Evolutionary conservation across 1,140 invertebrate genomes (phyloP).

Genomic region (Nylanderia fulva): DNA sequence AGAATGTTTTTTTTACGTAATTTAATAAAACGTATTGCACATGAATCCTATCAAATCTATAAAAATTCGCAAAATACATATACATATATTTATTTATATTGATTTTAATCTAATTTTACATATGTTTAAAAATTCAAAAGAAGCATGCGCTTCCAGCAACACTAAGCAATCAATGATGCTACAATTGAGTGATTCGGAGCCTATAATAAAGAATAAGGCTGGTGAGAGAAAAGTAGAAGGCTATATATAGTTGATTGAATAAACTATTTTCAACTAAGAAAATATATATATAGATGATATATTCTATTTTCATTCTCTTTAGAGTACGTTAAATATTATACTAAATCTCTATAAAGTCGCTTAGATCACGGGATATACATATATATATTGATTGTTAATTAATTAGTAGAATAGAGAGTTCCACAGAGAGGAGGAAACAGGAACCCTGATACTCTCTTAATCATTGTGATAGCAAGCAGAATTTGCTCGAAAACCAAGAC

Average conservation of each 20-base stretch:
- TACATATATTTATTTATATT: not conserved
- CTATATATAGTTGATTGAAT: slow-evolving; percentile 49
- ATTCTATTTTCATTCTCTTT: slow-evolving; percentile 76
- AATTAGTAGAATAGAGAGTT: slow-evolving; percentile 53
- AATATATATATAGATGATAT: slow-evolving; percentile 57
- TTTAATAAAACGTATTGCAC: not conserved
- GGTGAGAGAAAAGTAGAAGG: slow-evolving; percentile 51
- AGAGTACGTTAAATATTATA: slow-evolving; percentile 81
- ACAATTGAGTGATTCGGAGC: slow-evolving; percentile 25
- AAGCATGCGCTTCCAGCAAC: slow-evolving; percentile 24
- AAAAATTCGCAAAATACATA: not conserved
- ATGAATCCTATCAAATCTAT: not conserved
- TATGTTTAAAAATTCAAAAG: not conserved
- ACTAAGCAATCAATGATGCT: slow-evolving; percentile 52
- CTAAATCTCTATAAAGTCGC: slow-evolving; percentile 69
- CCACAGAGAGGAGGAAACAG: not conserved
- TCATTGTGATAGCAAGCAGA: slow-evolving; percentile 80
- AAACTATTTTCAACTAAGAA: slow-evolving; percentile 63
- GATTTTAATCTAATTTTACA: not conserved
- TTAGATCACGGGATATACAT: slow-evolving; percentile 51
- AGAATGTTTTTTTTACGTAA: not conserved
- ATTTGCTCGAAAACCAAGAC: slow-evolving; percentile 56
- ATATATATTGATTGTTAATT: slow-evolving; percentile 62
- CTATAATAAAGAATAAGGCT: slow-evolving; percentile 54
- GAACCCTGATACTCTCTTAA: slow-evolving; percentile 69